Evolutionary conservation across 64 coral and sea anemone species (phyloP), one percentile per base, ranked within the genome.

Genomic region (Montipora efflorescens): DNA sequence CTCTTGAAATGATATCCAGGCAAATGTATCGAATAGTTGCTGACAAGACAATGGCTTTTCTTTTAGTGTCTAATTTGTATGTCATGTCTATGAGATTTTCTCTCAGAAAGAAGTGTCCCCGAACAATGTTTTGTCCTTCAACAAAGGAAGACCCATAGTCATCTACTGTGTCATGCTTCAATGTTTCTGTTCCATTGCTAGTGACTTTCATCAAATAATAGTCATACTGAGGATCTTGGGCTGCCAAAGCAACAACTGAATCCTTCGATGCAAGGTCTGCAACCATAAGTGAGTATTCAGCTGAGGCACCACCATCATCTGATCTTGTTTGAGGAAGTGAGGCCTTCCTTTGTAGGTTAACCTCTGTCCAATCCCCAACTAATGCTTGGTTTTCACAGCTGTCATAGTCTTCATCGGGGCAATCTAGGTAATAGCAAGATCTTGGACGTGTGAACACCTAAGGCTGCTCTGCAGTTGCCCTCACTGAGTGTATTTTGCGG

Each of bases 41-140:
- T 14, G 59, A 59, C 59, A 36, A 47, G 22, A 91, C 89, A 82
- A 91, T 45, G 67, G 89, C 89, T 19, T 21, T 50, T 48, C 68
- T 82, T 22, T 81, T 91, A 14, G 12, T 14, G 76, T 91, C 89
- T 18, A 82, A 59, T 70, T 70, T 91, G 21, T 91, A 91, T 52
- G 89, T 82, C 89, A 91, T 91, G 48, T 91, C 89, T 46, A 82
- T 82, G 20, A 91, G 18, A 49, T 91, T 82, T 43, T 91, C 89
- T 48, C 89, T 80, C 15, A 66, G 4, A 67, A 74, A 91, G 51
- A 91, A 91, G 59, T 73, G 13, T 47, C 64, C 52, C 52, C 52
- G 52, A 55, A 55, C 52, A 55, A 55, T 55, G 52, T 55, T 55
- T 55, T 55, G 52, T 55, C 64, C 64, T 67, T 67, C 64, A 67